These are phyloP conservation scores for Spodoptera littoralis DNA, from an alignment of 2,888 invertebrate species.

Conservation along the genomic window DNA sequence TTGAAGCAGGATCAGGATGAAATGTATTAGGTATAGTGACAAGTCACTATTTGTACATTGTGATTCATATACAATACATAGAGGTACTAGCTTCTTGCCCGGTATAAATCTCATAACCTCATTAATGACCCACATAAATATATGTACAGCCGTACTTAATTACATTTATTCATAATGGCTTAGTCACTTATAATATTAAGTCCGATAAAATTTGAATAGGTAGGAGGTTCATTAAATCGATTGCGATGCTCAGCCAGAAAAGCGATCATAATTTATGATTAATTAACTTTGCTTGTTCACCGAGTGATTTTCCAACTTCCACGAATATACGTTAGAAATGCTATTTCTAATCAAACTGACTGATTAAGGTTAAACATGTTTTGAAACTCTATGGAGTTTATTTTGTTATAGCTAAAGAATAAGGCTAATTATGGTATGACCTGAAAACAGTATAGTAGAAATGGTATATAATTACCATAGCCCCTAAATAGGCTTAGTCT, in stretches of 20 bases:
- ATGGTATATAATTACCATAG: no score
- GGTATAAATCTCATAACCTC: neutral
- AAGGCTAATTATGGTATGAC: no score
- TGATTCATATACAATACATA: conserved; percentile 1
- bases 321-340: conserved; percentile 41
- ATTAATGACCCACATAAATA: conserved; percentile 4
- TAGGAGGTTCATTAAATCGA: conserved; percentile 70
- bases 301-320: conserved; percentile 55
- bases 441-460: no score
- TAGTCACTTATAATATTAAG: conserved; percentile 61
- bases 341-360: conserved; percentile 39
- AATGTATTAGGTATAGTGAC: conserved; percentile 48
- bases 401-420: neutral
- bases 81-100: neutral
- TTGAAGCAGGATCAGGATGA: conserved; percentile 66
- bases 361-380: conserved; percentile 38
- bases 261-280: conserved; percentile 71
- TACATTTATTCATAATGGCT: conserved; percentile 52
- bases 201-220: conserved; percentile 64
- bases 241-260: conserved; percentile 65
- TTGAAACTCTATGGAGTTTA: conserved; percentile 11
- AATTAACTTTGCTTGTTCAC: conserved; percentile 67
- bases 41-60: conserved; percentile 21
- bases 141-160: conserved; percentile 15
- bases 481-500: neutral